phyloP scores from a whole-genome alignment of 2,888 invertebrate genomes.

The Galerucella nymphaeae region DNA sequence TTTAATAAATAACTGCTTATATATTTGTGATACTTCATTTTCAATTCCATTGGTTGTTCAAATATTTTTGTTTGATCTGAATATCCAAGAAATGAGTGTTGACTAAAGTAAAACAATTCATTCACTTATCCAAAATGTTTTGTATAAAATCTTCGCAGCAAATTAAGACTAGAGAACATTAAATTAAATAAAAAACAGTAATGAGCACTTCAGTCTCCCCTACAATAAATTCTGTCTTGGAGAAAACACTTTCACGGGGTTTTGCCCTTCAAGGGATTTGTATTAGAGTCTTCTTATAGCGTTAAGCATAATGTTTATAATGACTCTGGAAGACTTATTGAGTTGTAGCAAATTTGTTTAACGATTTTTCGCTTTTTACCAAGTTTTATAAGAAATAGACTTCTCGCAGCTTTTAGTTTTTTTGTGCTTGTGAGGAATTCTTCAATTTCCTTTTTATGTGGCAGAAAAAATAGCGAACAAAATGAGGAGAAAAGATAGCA shows the following conservation, averaged over 20 bases:
- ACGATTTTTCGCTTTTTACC: conserved; percentile 12
- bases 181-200: conserved; percentile 5
- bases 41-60: not conserved
- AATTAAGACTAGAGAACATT: conserved; percentile 7
- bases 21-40: not conserved
- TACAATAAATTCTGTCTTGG: conserved; percentile 10
- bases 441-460: not conserved
- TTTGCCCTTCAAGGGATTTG: conserved; percentile 23
- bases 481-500: not conserved
- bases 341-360: conserved; percentile 21
- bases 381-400: conserved; percentile 1
- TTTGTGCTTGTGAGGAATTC: not conserved
- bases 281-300: conserved; percentile 19
- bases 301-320: conserved; percentile 20
- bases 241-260: conserved; percentile 28
- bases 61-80: not conserved
- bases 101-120: not conserved
- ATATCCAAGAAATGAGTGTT: not conserved
- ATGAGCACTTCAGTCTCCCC: conserved; percentile 14
- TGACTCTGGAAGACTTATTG: conserved; percentile 26
- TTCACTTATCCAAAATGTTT: not conserved
- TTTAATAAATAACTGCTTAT: not conserved
- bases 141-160: not conserved
- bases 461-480: not conserved
- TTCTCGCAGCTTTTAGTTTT: conserved; percentile 1